Percentiles rank a stretch among this genome's conserved stretches.
Evolutionary conservation across 2,797 vertebrate genomes (phyloP).

Genomic region (Sardinella longiceps): DNA sequence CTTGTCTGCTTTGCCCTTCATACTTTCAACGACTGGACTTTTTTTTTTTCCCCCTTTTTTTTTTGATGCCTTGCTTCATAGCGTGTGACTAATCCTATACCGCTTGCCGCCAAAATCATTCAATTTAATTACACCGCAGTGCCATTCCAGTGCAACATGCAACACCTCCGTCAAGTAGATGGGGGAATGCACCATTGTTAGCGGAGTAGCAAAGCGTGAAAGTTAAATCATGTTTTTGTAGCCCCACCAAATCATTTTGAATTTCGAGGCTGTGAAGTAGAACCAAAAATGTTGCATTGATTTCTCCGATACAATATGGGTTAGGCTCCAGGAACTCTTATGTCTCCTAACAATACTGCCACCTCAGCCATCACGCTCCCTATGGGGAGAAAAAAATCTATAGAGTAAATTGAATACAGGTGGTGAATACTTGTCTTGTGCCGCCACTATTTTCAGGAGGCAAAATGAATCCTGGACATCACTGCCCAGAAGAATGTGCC

Average conservation of each 20-base stretch:
- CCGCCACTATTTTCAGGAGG: not conserved
- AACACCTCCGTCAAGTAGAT: not conserved
- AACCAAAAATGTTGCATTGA: conserved; percentile 46
- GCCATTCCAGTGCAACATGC: conserved; percentile 1
- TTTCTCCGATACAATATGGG: conserved; percentile 41
- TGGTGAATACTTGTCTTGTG: conserved; percentile 37
- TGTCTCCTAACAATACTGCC: conserved; percentile 52
- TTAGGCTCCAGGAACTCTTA: conserved; percentile 51
- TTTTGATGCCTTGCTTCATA: not conserved
- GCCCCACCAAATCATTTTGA: not conserved
- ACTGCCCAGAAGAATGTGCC: not conserved
- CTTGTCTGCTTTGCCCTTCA: not conserved
- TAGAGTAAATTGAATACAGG: conserved; percentile 56
- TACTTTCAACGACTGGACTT: not conserved
- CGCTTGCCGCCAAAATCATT: not conserved
- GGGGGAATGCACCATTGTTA: conserved; percentile 32
- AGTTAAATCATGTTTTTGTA: conserved; percentile 21
- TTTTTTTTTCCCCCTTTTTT: not conserved
- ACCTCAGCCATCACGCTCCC: conserved; percentile 39
- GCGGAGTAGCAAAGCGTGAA: conserved; percentile 33
- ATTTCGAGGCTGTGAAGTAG: conserved; percentile 24
- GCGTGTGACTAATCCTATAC: not conserved
- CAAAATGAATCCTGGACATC: not conserved
- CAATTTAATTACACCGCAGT: conserved; percentile 1
- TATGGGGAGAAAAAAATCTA: conserved; percentile 46